Evolutionary conservation across 30 jellyfish, hydroid and myxozoan species (phyloP), one percentile per base, ranked within the genome.

Genomic region (Aurelia aurita): DNA sequence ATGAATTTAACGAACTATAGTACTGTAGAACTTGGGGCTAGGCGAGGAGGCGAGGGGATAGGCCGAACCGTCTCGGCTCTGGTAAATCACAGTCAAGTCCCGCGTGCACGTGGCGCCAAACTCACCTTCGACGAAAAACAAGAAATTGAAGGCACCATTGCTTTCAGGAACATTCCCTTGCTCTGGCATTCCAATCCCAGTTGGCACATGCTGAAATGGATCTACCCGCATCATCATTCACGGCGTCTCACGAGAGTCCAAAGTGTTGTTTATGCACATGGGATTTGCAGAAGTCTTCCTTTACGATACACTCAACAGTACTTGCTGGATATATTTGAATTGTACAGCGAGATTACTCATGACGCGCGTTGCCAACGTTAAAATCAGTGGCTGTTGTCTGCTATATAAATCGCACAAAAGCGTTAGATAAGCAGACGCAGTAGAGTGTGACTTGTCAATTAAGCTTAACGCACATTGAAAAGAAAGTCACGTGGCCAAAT

Each of bases 91-190:
- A 26, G 18, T 35, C n/a, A 27, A 58, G 55, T 7, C 21, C 10
- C 0, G 69, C 51, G 51, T 8, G 72, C 83, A 54, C 91, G 77
- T n/a, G 65, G 51, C 51, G 51, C 51, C 51, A 39, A 39, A 39
- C 91, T 74, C 55, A 93, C 98, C 98, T 87, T 93, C 95, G 19
- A 93, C 97, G 69, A 93, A 93, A 64, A 87, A 93, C 77, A 93
- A 54, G 60, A 93, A 93, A 63, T 93, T 87, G 34, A 73, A 76
- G 7, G 98, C 98, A 76, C 88, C 98, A 39, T 62, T 69, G 69
- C 61, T 64, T 58, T 80, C 83, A 74, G 55, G 58, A 22, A 23
- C 63, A 27, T 64, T 27, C 80, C 28, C 72, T 44, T 32, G 55
- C 16, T 13, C 31, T 2, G 55, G 73, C 39, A 31, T 31, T 54